A percentile compares a stretch with the other conserved stretches of the same genome.
These are phyloP conservation scores for Mechanitis messenoides DNA, from an alignment of 2,888 invertebrate species.

Conservation along the genomic window DNA sequence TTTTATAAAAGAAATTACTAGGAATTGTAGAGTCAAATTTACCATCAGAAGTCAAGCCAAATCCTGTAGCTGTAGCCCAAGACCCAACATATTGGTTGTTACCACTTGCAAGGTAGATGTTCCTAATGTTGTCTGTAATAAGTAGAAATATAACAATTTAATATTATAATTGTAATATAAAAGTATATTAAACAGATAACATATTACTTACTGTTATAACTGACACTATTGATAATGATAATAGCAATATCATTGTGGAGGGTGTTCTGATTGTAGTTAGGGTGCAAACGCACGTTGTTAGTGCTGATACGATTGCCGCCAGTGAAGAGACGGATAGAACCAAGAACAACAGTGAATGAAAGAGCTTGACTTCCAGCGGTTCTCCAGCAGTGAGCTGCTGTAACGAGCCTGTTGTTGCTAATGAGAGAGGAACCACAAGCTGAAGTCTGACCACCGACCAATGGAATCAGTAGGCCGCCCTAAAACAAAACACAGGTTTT, in stretches of 20 bases:
- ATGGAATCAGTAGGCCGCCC: slow-evolving; percentile 41
- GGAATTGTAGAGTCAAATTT: slow-evolving; percentile 9
- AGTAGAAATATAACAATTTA: neutral
- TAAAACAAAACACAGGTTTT: slow-evolving; percentile 20
- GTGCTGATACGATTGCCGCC: slow-evolving; percentile 37
- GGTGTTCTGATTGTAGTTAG: slow-evolving; percentile 27
- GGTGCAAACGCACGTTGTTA: slow-evolving; percentile 34
- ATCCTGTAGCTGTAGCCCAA: slow-evolving; percentile 27
- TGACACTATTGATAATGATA: slow-evolving; percentile 10
- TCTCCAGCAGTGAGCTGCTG: slow-evolving; percentile 45
- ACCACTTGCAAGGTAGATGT: slow-evolving; percentile 35
- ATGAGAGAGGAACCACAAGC: slow-evolving; percentile 49
- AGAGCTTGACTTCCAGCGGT: slow-evolving; percentile 39
- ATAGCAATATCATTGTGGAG: slow-evolving; percentile 23
- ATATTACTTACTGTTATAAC: slow-evolving; percentile 21
- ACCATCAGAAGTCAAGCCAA: slow-evolving; percentile 24
- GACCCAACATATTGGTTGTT: slow-evolving; percentile 24
- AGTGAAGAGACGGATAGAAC: slow-evolving; percentile 35
- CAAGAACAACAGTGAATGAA: slow-evolving; percentile 42
- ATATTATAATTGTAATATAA: neutral
- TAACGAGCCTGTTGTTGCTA: slow-evolving; percentile 36
- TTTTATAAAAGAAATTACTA: neutral
- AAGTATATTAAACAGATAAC: neutral
- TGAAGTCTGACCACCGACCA: slow-evolving; percentile 35
- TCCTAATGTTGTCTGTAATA: slow-evolving; percentile 34